Conservation (phyloP, 2,888 invertebrate genomes). For the Calameuta filiformis region DNA sequence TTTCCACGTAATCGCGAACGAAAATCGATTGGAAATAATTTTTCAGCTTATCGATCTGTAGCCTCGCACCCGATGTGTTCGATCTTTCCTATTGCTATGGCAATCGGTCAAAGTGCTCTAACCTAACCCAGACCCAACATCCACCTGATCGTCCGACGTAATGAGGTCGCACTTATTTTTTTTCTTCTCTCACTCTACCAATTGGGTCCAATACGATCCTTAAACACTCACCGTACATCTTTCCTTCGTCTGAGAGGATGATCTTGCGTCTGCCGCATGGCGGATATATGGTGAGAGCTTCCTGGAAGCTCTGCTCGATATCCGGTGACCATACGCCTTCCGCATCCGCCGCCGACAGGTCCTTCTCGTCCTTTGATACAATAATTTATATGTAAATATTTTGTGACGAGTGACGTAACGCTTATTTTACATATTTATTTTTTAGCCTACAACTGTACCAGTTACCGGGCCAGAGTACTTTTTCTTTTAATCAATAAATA, state of each 20-base stretch:
- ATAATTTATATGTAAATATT: conserved; percentile 12
- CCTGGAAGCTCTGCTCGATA: conserved; percentile 99
- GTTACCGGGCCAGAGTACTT: too few species aligned
- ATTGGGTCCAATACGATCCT: neutral
- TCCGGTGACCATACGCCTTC: conserved; percentile 99
- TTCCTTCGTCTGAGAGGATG: conserved; percentile 99
- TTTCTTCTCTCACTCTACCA: neutral
- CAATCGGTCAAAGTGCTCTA: neutral
- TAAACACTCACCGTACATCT: conserved; percentile 98
- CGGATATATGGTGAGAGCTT: conserved; percentile 99
- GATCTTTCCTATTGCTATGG: neutral
- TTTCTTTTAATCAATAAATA: too few species aligned
- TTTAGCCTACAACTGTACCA: too few species aligned
- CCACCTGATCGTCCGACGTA: neutral
- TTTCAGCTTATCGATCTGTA: conserved; percentile 2
- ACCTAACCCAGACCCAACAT: conserved; percentile 5
- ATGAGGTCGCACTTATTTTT: neutral
- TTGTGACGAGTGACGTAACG: neutral
- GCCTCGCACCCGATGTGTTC: neutral
- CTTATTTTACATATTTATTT: too few species aligned
- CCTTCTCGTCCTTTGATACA: conserved; percentile 79
- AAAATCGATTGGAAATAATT: neutral
- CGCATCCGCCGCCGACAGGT: conserved; percentile 95
- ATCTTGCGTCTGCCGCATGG: conserved; percentile 99
- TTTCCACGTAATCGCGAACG: conserved; percentile 11